Conservation (phyloP, 30 jellyfish, hydroid and myxozoan genomes). For the Aurelia aurita region DNA sequence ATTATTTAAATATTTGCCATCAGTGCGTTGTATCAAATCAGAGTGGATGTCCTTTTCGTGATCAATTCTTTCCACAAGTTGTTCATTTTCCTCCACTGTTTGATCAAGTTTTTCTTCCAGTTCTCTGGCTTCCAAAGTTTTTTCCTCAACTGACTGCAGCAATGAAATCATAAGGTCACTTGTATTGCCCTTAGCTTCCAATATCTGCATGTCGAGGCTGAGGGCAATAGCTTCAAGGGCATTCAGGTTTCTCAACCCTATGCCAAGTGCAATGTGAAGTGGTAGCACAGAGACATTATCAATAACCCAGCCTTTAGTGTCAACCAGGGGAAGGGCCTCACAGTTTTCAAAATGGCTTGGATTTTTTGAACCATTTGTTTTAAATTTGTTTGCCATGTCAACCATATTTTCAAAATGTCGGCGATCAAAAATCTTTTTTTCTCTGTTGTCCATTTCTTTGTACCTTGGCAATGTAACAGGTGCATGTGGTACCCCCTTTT, state of each 20-base stretch:
- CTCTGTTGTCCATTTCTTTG: background rate
- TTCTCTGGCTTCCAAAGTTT: background rate
- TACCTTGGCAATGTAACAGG: constrained; percentile 1
- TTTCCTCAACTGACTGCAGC: background rate
- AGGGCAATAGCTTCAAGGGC: no score
- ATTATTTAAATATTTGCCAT: background rate
- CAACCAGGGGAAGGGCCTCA: constrained; percentile 25
- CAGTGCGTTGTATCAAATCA: background rate
- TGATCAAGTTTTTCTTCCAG: background rate
- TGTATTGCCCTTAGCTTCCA: no score
- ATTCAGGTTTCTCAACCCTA: no score
- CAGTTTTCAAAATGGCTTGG: background rate
- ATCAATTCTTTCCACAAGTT: background rate
- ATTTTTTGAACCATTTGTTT: background rate
- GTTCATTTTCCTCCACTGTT: background rate
- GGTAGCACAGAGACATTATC: constrained; percentile 8
- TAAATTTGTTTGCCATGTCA: background rate
- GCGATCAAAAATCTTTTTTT: background rate
- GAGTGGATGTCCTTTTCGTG: no score
- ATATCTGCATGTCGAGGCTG: no score
- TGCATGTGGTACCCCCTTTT: constrained; percentile 5
- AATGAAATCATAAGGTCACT: no score
- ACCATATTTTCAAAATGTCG: constrained; percentile 8
- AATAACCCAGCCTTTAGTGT: constrained; percentile 31
- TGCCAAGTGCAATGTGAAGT: no score